phyloP scores from a whole-genome alignment of 2,797 vertebrate species.

The Scolopax rusticola region DNA sequence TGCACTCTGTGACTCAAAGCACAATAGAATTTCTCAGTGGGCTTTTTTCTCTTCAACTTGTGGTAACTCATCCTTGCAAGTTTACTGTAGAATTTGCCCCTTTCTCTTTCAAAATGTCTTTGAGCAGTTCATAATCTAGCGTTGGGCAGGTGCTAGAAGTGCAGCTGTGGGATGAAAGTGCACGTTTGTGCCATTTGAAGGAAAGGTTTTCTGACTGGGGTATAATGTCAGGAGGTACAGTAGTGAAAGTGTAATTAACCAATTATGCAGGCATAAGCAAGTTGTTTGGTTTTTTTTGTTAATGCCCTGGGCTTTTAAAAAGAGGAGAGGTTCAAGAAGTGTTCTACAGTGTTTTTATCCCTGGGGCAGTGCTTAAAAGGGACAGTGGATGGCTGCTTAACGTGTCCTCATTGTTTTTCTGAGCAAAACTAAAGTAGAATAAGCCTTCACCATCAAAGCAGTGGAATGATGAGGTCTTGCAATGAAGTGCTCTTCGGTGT shows the following conservation, averaged over 20 bases:
- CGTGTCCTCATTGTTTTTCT: rapidly evolving
- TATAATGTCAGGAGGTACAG: background rate
- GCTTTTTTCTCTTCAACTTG: background rate
- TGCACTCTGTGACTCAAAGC: background rate
- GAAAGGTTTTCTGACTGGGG: background rate
- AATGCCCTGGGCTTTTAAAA: background rate
- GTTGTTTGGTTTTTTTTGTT: background rate
- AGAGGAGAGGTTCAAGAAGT: background rate
- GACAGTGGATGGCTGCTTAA: background rate
- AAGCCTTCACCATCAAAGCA: background rate
- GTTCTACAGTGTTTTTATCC: background rate
- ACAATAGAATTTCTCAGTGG: background rate
- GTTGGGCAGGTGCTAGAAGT: background rate
- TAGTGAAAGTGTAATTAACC: background rate
- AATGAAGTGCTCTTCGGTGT: background rate
- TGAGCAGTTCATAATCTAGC: background rate
- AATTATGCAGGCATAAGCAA: background rate
- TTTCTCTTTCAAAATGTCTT: background rate
- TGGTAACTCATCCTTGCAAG: background rate
- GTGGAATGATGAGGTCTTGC: background rate
- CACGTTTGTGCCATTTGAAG: background rate
- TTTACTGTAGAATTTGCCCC: background rate
- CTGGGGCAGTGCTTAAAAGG: background rate
- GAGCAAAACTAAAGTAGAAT: background rate
- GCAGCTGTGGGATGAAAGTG: background rate